Conservation (phyloP, 2,797 vertebrate genomes). For the Manis pentadactyla region DNA sequence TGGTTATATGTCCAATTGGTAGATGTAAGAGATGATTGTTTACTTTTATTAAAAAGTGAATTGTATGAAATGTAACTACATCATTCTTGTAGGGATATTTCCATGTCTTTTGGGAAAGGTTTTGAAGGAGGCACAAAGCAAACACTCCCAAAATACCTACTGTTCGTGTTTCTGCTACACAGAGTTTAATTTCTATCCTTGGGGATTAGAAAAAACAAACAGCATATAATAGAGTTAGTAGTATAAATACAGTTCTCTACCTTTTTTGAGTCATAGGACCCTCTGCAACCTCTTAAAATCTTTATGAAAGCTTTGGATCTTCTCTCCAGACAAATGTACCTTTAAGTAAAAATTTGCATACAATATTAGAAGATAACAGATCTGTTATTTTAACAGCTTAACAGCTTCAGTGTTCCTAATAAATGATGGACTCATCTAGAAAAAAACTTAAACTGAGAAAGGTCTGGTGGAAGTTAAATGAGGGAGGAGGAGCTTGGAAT, state of each 20-base stretch:
- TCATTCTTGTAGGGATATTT: not conserved
- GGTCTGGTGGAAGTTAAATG: not conserved
- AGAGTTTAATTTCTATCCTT: not conserved
- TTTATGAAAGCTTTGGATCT: not conserved
- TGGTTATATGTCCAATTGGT: not conserved
- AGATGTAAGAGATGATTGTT: not conserved
- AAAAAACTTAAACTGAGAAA: not conserved
- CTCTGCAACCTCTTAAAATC: not conserved
- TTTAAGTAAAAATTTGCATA: not conserved
- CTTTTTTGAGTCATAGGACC: not conserved
- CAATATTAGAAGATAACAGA: not conserved
- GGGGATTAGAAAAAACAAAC: not conserved
- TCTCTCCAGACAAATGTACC: conserved; percentile 5
- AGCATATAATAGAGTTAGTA: not conserved
- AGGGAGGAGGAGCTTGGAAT: not conserved
- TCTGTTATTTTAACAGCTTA: not conserved
- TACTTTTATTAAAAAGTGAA: not conserved
- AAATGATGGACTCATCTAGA: not conserved
- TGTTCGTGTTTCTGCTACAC: not conserved
- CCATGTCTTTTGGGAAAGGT: not conserved
- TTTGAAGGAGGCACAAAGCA: not conserved
- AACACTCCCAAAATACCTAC: not conserved
- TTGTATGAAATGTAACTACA: not conserved
- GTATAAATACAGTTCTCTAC: not conserved
- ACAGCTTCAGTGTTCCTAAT: not conserved